Base-by-base conservation (phyloP, 2,888 invertebrate species). In the Nephrocerus scutellatus region DNA sequence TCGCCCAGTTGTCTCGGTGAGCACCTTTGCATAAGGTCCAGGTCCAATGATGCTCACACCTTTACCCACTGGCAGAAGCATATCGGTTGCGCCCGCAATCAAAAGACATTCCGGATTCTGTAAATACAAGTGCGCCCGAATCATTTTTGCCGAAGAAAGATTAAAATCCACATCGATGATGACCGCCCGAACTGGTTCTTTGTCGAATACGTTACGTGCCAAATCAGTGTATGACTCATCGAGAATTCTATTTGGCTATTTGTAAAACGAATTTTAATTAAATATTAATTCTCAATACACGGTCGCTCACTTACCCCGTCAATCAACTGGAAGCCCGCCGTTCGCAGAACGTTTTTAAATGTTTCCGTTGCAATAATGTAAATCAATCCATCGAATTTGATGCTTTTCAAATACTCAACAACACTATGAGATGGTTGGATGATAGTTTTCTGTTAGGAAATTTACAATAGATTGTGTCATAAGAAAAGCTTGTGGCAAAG, bases 121-220 rank as follows among this genome's bases (percentile, higher is more conserved):
- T 19, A 75, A 53, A 45, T 71, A 73, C 1, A 55, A 47, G 22
- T 68, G 53, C 1, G 72, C 70, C 30, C 68, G 65, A 35, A 69
- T 57, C 23, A 75, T 19, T 51, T 70, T 72, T 2, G 58, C 19
- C 39, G 66, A 68, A 18, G 60, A 70, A 7, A 70, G 46, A 44
- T 70, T 69, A 1, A 70, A 47, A 39, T 73, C 71, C 8, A 65
- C 55, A 52, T 74, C 74, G 4, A 71, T 41, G 9, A 75, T 50
- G 2, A 75, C 72, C 2, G 74, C 74, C 13, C 70, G 66, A 2
- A 74, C 64, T 1, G 66, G 62, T 25, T 62, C 50, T 6, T 44
- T 41, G 37, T 58, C 57, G n/a, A 56, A 56, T 1, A 62, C 46
- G 16, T 54, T 29, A 3, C 16, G 44, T 3, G 51, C 44, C 21